These are phyloP conservation scores for Phaethornis superciliosus DNA, from an alignment of 2,113 vertebrate genomes.

Conservation along the genomic window DNA sequence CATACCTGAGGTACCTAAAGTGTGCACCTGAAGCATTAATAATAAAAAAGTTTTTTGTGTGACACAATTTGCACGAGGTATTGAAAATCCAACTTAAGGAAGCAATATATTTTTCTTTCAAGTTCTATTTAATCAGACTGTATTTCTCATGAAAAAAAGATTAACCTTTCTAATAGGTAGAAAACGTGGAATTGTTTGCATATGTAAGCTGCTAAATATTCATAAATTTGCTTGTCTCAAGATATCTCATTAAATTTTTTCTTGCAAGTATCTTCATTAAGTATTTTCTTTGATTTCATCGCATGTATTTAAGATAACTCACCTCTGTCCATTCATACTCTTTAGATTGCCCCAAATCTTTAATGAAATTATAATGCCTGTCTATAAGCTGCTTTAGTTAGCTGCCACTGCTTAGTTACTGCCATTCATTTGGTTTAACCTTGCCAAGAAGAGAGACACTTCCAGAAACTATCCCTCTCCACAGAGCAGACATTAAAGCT, in stretches of 20 bases:
- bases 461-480: neutral
- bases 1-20: neutral
- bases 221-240: conserved; percentile 8
- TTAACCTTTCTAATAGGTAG: neutral
- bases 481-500: neutral
- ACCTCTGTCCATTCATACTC: neutral
- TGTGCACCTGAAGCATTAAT: neutral
- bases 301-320: neutral
- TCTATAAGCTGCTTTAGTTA: conserved; percentile 6
- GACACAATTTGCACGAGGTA: neutral
- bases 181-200: neutral
- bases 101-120: neutral
- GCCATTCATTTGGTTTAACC: conserved; percentile 16
- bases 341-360: conserved; percentile 2
- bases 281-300: conserved; percentile 31
- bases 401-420: conserved; percentile 7
- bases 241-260: conserved; percentile 1
- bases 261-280: neutral
- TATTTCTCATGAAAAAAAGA: neutral
- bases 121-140: neutral
- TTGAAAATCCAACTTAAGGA: neutral
- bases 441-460: conserved; percentile 20
- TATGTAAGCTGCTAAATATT: neutral
- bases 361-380: conserved; percentile 41
- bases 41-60: neutral